Conservation (phyloP, 2,113 vertebrate species). For the Geococcyx californianus region DNA sequence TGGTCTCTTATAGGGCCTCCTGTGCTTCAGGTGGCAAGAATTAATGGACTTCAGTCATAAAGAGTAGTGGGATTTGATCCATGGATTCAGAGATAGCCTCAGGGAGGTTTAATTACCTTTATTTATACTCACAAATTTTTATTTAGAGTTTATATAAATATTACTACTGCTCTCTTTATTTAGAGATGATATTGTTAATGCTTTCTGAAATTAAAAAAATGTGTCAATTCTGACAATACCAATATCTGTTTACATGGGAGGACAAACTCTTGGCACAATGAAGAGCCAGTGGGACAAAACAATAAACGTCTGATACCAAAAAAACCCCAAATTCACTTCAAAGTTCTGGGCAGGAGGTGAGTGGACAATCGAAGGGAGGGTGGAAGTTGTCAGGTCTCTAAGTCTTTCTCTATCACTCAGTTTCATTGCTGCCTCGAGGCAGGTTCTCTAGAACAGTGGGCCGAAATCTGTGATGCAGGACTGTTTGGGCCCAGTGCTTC, state of each 20-base stretch:
- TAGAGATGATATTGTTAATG: background rate
- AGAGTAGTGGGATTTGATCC: background rate
- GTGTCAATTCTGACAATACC: background rate
- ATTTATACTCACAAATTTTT: background rate
- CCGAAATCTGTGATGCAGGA: background rate
- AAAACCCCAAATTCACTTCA: background rate
- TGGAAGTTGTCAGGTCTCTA: background rate
- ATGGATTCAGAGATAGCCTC: background rate
- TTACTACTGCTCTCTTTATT: background rate
- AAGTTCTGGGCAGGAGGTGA: background rate
- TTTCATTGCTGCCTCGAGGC: background rate
- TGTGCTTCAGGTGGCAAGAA: background rate
- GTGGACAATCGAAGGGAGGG: background rate
- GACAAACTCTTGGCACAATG: background rate
- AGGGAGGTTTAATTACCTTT: background rate
- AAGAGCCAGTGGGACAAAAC: rapidly evolving
- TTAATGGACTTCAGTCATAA: background rate
- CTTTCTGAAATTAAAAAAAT: background rate
- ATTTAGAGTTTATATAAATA: background rate
- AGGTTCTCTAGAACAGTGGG: background rate
- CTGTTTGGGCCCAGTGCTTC: background rate
- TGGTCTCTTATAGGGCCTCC: background rate
- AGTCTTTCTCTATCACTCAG: background rate
- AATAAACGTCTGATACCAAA: background rate
- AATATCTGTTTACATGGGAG: background rate